Evolutionary conservation across 2,797 vertebrate species (phyloP), one percentile per base, ranked within the genome.

Genomic region (Cottoperca gobio): DNA sequence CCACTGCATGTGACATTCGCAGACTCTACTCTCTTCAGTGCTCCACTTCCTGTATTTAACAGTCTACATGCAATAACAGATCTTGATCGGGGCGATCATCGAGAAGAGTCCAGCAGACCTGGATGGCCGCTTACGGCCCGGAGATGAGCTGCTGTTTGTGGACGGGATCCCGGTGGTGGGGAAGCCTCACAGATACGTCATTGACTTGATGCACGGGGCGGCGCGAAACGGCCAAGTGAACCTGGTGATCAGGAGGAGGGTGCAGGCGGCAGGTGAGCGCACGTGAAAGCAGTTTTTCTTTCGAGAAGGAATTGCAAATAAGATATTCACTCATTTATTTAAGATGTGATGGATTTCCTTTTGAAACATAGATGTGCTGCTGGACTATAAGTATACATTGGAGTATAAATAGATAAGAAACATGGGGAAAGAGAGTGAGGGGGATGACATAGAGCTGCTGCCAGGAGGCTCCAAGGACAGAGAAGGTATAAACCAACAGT

Each of bases 151-250:
- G 57, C 93, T 99, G 76, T 97, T 97, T 0, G 98, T 99, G 8
- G 98, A 99, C 10, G 97, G 97, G 59, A 97, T 99, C 75, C 96
- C 96, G 0, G 97, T 99, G 91, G 95, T 96, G 0, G 98, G 98
- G 81, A 99, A 99, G 92, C 97, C 98, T 0, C 98, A 99, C 92
- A 94, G 98, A 92, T 98, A 99, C 0, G 98, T 99, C 90, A 99
- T 99, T 49, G 98, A 99, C 88, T 93, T 99, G 75, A 99, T 99
- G 98, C 98, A 99, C 77, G 97, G 96, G 0, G 98, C 98, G 40
- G 98, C 97, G 13, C 96, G 97, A 1, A 98, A 96, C 0, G 98
- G 98, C 69, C 97, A 99, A 81, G 98, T 99, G 69, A 98, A 96
- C 70, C 96, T 99, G 91, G 96, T 97, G 87, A 95, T 99, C 91